These are phyloP conservation scores for Drosophila cardini DNA, from an alignment of 1,140 invertebrate species.

Conservation along the genomic window DNA sequence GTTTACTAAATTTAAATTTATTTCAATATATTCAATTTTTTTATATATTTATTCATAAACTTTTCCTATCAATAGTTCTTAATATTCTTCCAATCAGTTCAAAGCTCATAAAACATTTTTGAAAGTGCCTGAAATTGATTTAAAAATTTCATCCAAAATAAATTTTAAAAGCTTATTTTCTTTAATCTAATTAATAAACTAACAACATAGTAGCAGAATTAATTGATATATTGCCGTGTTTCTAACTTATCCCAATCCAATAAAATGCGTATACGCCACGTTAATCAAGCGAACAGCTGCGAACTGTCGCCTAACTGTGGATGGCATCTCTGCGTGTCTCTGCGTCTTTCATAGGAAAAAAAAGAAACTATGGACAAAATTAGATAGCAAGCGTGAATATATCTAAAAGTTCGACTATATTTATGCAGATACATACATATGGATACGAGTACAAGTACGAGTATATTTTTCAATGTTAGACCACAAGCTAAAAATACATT, in stretches of 20 bases:
- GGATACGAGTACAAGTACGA: constrained; percentile 1
- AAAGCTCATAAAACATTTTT: no score
- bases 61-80: no score
- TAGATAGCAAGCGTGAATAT: constrained; percentile 47
- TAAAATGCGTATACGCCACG: constrained; percentile 60
- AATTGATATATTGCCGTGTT: constrained; percentile 7
- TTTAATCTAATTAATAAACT: no score
- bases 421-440: constrained; percentile 23
- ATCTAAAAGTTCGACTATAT: background rate
- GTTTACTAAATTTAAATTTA: no score
- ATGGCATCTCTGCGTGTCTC: background rate
- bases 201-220: no score
- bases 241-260: constrained; percentile 5
- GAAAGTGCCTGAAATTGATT: no score
- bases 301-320: constrained; percentile 2
- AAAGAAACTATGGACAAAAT: constrained; percentile 58
- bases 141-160: no score
- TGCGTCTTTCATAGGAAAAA: constrained; percentile 13
- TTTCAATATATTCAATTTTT: no score
- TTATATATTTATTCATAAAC: no score
- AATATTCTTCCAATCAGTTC: no score
- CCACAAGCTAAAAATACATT: constrained; percentile 68
- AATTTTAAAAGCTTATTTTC: no score
- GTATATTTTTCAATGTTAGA: constrained; percentile 67
- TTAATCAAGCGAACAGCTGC: constrained; percentile 27